Evolutionary conservation across 2,113 vertebrate genomes (phyloP).

Genomic region (Ranitomeya imitator): DNA sequence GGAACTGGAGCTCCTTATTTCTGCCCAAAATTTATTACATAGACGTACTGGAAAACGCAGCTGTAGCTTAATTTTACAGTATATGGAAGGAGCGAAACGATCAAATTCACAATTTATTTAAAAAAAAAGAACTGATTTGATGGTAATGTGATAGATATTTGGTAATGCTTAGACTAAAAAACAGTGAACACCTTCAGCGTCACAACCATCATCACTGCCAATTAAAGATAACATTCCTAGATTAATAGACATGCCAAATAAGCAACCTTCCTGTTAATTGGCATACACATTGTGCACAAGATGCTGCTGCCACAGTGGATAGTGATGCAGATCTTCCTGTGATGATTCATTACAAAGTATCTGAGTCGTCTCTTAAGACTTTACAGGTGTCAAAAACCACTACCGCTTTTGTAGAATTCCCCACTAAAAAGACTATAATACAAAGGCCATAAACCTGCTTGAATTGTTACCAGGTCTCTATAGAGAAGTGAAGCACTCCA

Average conservation of each 20-base stretch:
- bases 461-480: not conserved
- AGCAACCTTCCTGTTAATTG: not conserved
- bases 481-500: not conserved
- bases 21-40: too few relatives aligned
- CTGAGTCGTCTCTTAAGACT: not conserved
- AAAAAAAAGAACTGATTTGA: too few relatives aligned
- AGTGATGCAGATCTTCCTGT: slow-evolving; percentile 24
- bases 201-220: not conserved
- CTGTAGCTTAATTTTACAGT: too few relatives aligned
- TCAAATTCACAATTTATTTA: too few relatives aligned
- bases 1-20: too few relatives aligned
- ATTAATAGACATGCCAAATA: not conserved
- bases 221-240: not conserved
- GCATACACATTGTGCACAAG: not conserved
- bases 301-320: not conserved
- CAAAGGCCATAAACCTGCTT: not conserved
- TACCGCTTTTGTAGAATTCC: slow-evolving; percentile 6
- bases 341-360: slow-evolving; percentile 3
- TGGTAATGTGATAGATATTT: too few relatives aligned
- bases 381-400: slow-evolving; percentile 43
- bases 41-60: too few relatives aligned
- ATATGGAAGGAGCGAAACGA: too few relatives aligned
- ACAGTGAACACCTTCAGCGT: not conserved
- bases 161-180: too few relatives aligned
- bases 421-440: too few relatives aligned